These are phyloP conservation scores for Meteorus sp. DNA, from an alignment of 1,140 invertebrate genomes.

Conservation along the genomic window DNA sequence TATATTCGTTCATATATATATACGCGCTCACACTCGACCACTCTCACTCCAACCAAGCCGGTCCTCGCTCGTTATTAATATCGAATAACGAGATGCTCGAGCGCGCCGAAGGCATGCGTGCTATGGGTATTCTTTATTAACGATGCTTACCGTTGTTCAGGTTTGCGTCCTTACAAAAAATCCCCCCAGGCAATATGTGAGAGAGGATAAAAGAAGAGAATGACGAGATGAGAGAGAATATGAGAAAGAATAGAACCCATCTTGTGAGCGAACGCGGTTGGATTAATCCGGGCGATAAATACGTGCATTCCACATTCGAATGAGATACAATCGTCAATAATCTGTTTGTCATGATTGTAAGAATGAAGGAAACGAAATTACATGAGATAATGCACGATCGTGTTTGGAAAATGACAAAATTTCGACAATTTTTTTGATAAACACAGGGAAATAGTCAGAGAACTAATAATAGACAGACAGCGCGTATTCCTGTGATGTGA, in stretches of 20 bases:
- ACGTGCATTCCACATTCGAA: slow-evolving; percentile 1
- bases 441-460: too few species aligned
- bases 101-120: slow-evolving; percentile 43
- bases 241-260: too few species aligned
- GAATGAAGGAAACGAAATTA: too few species aligned
- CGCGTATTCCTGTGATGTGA: slow-evolving; percentile 10
- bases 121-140: slow-evolving; percentile 54
- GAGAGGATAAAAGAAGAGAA: not conserved
- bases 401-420: too few species aligned
- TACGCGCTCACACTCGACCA: not conserved
- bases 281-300: slow-evolving; percentile 9
- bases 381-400: too few species aligned
- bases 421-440: too few species aligned
- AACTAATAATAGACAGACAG: not conserved
- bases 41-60: not conserved
- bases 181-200: slow-evolving; percentile 24
- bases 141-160: slow-evolving; percentile 42
- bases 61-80: slow-evolving; percentile 51
- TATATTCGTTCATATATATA: not conserved
- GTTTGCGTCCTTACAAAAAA: slow-evolving; percentile 41
- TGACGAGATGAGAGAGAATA: not conserved
- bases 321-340: slow-evolving; percentile 21
- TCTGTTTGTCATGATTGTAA: slow-evolving; percentile 7
- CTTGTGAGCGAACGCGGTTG: not conserved
- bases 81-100: slow-evolving; percentile 52